Evolutionary conservation across 2,888 invertebrate species (phyloP).

Genomic region (Xanthorhoe designata): DNA sequence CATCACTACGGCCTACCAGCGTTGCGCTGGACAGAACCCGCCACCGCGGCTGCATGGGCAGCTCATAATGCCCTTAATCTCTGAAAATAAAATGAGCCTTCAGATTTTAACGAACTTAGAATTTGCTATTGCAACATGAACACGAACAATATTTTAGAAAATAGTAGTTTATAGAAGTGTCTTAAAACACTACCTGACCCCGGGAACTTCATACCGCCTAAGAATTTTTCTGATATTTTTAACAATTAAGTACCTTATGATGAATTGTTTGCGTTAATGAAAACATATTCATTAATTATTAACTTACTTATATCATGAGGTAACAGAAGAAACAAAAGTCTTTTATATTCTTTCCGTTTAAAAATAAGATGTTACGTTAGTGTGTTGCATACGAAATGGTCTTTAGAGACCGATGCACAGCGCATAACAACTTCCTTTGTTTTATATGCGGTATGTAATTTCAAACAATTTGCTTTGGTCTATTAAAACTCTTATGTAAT

Average conservation of each 20-base stretch:
- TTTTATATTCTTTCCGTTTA: neutral
- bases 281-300: too few species aligned
- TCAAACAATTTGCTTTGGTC: neutral
- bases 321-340: too few species aligned
- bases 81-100: conserved; percentile 40
- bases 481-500: neutral
- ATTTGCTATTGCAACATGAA: neutral
- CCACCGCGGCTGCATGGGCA: conserved; percentile 51
- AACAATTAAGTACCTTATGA: too few species aligned
- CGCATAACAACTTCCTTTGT: neutral
- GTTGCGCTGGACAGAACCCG: conserved; percentile 48
- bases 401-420: neutral
- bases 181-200: too few species aligned
- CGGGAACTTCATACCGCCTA: too few species aligned
- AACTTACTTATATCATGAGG: too few species aligned
- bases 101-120: neutral
- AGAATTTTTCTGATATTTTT: too few species aligned
- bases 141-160: neutral
- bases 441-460: neutral
- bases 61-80: conserved; percentile 49
- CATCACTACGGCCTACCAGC: conserved; percentile 47
- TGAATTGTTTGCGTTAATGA: too few species aligned
- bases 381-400: conserved; percentile 2
- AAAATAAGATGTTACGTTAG: conserved; percentile 2
- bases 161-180: too few species aligned